Evolutionary conservation across 2,888 invertebrate genomes (phyloP), one percentile per base, ranked within the genome.

Genomic region (Cremastinae sp.): DNA sequence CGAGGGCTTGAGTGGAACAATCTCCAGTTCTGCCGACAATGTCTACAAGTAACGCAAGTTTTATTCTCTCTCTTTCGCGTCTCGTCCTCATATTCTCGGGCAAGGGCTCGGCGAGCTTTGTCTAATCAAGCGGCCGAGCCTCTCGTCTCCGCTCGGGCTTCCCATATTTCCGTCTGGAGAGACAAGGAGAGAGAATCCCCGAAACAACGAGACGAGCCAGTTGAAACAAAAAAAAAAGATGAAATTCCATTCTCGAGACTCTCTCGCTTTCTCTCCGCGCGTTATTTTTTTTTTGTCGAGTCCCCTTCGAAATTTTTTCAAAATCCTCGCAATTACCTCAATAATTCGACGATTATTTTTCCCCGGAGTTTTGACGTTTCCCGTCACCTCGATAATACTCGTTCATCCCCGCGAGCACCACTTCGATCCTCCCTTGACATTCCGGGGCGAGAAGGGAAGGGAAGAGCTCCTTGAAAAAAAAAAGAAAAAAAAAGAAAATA

Each of bases 111-210:
- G 74, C 65, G 86, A 85, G 89, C 89, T 89, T 89, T 89, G 89
- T 89, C 88, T 88, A 89, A 89, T 89, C 89, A 89, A 89, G 87
- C 88, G 86, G 76, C 87, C 87, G 87, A 81, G 87, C 87, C 66
- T 64, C 69, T 69, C 69, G 49, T 59, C 59, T 59, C 84, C 82
- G 84, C 83, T 83, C 82, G 41, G 84, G 86, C 83, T 82, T 85
- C 85, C 88, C 85, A 87, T 88, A 88, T 87, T 89, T 88, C 84
- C 83, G 85, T 85, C 87, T 86, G 83, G 84, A 88, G 86, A 87
- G 87, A 64, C 66, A 66, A 49, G 51, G 51, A 59, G 58, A 56
- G 59, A 59, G 64, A 69, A 72, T 78, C 71, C 38, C 75, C 65
- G 66, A 43, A 72, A 56, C 28, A 28, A 28, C 64, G 72, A 53